phyloP scores from a whole-genome alignment of 2,113 vertebrate genomes.

The Tringa solitaria region DNA sequence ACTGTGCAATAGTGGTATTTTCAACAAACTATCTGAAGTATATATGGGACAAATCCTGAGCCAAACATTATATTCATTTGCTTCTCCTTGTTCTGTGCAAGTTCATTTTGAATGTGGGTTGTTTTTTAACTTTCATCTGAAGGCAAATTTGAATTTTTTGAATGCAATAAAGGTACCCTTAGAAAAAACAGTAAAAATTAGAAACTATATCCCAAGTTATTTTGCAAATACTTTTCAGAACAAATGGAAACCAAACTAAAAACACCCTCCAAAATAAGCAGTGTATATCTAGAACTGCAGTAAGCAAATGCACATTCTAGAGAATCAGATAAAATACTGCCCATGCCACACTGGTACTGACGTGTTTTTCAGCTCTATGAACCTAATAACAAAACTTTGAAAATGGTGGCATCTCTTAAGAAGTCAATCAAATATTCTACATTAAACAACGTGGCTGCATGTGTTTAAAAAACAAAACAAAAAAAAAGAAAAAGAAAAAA shows the following conservation, averaged over 20 bases:
- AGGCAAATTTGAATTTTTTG: constrained; percentile 47
- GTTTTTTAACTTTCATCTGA: constrained; percentile 33
- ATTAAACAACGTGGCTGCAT: constrained; percentile 43
- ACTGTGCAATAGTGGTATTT: constrained; percentile 19
- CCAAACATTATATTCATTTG: constrained; percentile 59
- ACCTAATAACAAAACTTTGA: constrained; percentile 20
- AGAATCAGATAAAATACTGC: constrained; percentile 21
- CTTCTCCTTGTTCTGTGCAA: constrained; percentile 54
- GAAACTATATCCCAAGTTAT: constrained; percentile 33
- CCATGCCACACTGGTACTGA: constrained; percentile 11
- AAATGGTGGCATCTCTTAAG: constrained; percentile 42
- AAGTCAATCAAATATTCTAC: constrained; percentile 36
- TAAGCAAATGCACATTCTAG: constrained; percentile 21
- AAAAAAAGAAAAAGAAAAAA: neutral
- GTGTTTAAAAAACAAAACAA: neutral
- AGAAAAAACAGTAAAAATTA: neutral
- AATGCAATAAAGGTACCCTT: constrained; percentile 25
- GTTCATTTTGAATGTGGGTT: constrained; percentile 50
- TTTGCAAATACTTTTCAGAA: constrained; percentile 27
- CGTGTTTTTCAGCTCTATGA: constrained; percentile 40
- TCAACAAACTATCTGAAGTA: constrained; percentile 28
- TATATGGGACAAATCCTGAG: constrained; percentile 54
- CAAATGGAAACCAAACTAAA: constrained; percentile 8
- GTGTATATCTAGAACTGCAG: constrained; percentile 13
- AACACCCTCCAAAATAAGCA: neutral